Evolutionary conservation across 2,888 invertebrate species (phyloP), one percentile per base, ranked within the genome.

Genomic region (Pollenia labialis): DNA sequence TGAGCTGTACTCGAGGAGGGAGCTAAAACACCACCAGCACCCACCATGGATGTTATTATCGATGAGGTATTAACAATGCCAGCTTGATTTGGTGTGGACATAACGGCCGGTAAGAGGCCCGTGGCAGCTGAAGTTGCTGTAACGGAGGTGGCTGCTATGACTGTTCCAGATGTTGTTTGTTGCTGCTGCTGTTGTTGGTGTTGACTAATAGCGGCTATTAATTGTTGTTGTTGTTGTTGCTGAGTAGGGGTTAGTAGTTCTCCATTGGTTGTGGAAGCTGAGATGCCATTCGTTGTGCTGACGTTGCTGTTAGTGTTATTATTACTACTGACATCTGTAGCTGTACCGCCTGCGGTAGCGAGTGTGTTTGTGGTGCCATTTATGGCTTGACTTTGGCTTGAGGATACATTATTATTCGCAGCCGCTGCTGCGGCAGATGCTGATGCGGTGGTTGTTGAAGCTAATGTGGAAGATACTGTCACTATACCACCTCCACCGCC

Each of bases 1-100:
- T 93, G 93, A 56, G 93, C 91, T 85, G 93, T 91, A 87, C 91
- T 92, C 56, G 91, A 89, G 16, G 90, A 88, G 16, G 89, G 89
- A 85, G 90, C 89, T 42, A 89, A 85, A 14, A 85, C 88, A 76
- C 89, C 90, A 83, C 88, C 87, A 76, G 82, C 86, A 62, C 91
- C 89, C 52, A 90, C 88, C 87, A 90, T 89, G 60, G 90, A 89
- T 84, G 90, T 90, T 87, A 90, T 89, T 80, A 89, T 88, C 54
- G 90, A 88, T 74, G 88, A 88, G 75, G 88, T 89, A 87, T 90
- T 89, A 64, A 89, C 77, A 4, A 85, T 44, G 52, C 92, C 66
- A 32, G 87, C 46, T 50, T 76, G 85, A 79, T 89, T 88, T 58
- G 89, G 89, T 87, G 90, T 90, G 88, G 90, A 89, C 88, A 90